Evolutionary conservation across 2,888 invertebrate species (phyloP).

Genomic region (Lasius fuliginosus): DNA sequence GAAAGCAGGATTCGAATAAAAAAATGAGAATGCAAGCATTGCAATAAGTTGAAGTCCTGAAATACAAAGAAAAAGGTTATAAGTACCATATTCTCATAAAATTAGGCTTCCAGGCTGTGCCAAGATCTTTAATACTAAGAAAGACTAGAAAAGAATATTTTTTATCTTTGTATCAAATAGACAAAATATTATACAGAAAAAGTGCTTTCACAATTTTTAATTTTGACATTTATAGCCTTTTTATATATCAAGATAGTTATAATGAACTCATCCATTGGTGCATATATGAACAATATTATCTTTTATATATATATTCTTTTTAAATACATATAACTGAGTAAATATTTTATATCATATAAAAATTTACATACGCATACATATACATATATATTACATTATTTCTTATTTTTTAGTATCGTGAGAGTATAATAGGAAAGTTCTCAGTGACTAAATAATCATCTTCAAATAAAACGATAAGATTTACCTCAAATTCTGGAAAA

Average conservation of each 20-base stretch:
- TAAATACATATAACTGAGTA: slow-evolving; percentile 33
- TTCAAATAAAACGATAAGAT: slow-evolving; percentile 96
- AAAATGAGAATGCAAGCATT: slow-evolving; percentile 31
- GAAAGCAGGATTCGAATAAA: slow-evolving; percentile 82
- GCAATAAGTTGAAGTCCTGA: slow-evolving; percentile 26
- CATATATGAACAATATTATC: slow-evolving; percentile 24
- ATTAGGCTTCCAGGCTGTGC: slow-evolving; percentile 15
- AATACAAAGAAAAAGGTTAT: background rate
- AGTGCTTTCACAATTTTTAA: background rate
- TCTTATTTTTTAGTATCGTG: slow-evolving; percentile 85
- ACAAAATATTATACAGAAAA: background rate
- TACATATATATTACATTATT: slow-evolving; percentile 1
- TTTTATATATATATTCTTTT: slow-evolving; percentile 55
- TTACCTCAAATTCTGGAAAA: slow-evolving; percentile 96
- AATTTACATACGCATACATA: slow-evolving; percentile 26
- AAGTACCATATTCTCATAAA: slow-evolving; percentile 5
- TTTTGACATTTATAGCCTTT: slow-evolving; percentile 27
- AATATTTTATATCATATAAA: slow-evolving; percentile 50
- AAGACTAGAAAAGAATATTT: slow-evolving; percentile 6
- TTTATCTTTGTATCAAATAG: background rate
- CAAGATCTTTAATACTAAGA: slow-evolving; percentile 6
- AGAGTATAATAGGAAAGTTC: slow-evolving; percentile 94
- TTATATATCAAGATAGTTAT: slow-evolving; percentile 6
- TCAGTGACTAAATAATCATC: slow-evolving; percentile 97
- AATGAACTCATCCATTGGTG: slow-evolving; percentile 24